Percentiles rank a stretch among this genome's conserved stretches.
Conservation (phyloP, 37 sponge, comb jelly and placozoan species). For the Bolinopsis microptera region DNA sequence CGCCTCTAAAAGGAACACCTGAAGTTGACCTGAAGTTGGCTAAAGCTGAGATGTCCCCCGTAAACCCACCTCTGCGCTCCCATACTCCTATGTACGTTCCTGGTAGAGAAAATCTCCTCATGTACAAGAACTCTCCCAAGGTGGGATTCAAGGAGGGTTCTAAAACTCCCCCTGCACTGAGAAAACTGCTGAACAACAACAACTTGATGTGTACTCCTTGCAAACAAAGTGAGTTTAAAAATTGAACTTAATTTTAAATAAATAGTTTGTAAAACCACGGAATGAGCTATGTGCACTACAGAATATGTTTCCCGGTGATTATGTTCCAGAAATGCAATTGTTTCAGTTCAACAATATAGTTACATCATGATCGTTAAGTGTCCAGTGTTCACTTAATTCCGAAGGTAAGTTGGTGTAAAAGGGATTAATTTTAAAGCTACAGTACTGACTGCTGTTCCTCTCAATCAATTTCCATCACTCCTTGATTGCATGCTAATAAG, state of each 20-base stretch:
- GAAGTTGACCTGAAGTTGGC: background rate
- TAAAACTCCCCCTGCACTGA: background rate
- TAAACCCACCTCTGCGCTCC: background rate
- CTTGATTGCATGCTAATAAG: too few relatives aligned
- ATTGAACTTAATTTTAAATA: too few relatives aligned
- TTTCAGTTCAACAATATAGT: background rate
- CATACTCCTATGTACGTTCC: background rate
- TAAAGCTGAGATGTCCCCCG: background rate
- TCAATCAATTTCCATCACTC: too few relatives aligned
- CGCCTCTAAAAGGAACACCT: conserved; percentile 27
- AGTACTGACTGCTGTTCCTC: too few relatives aligned
- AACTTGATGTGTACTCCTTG: conserved; percentile 1
- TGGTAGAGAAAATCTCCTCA: background rate
- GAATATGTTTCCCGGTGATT: too few relatives aligned
- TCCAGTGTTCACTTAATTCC: too few relatives aligned
- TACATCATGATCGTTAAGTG: background rate
- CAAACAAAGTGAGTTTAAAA: conserved; percentile 23
- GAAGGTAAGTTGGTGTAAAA: too few relatives aligned
- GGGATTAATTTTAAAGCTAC: too few relatives aligned
- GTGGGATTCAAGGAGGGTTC: background rate
- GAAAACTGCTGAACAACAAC: background rate
- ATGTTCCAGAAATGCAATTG: too few relatives aligned
- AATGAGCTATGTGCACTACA: too few relatives aligned
- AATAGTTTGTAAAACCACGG: too few relatives aligned
- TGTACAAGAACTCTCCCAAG: background rate